These are phyloP conservation scores for Caenorhabditis elegans DNA, from an alignment of 1,140 invertebrate genomes.

Conservation along the genomic window DNA sequence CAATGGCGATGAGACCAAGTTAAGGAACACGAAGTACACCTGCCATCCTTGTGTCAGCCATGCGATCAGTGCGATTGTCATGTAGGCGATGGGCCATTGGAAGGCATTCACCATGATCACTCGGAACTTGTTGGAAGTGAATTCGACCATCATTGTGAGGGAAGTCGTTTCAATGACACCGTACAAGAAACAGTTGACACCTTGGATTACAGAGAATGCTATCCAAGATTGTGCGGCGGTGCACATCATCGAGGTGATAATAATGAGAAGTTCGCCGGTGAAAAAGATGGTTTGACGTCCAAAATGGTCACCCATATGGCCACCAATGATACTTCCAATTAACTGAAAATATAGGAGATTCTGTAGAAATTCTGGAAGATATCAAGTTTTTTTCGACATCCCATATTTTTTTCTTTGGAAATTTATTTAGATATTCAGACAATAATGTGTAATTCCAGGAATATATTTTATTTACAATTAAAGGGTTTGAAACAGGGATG, in stretches of 20 bases:
- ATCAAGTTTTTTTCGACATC: too few species aligned
- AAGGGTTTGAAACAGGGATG: too few species aligned
- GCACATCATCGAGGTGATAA: constrained; percentile 60
- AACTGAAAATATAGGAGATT: constrained; percentile 48
- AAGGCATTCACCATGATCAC: constrained; percentile 60
- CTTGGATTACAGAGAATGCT: constrained; percentile 51
- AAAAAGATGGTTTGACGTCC: constrained; percentile 57
- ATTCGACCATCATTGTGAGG: constrained; percentile 63
- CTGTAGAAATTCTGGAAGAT: too few species aligned
- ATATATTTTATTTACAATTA: too few species aligned
- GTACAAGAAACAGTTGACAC: constrained; percentile 58
- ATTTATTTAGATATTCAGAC: too few species aligned
- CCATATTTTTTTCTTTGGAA: too few species aligned
- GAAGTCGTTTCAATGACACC: constrained; percentile 58
- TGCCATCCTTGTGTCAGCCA: constrained; percentile 61
- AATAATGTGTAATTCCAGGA: too few species aligned
- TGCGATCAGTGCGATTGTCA: constrained; percentile 56
- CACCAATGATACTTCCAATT: constrained; percentile 58
- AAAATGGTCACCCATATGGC: constrained; percentile 59
- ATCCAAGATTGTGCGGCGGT: constrained; percentile 52
- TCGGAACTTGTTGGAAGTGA: constrained; percentile 62
- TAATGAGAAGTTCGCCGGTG: constrained; percentile 57
- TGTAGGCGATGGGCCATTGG: constrained; percentile 62
- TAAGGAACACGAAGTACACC: constrained; percentile 60
- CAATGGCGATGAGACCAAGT: constrained; percentile 55